Evolutionary conservation across 1,140 invertebrate genomes (phyloP), one percentile per base, ranked within the genome.

Genomic region (Mamestra configurata): DNA sequence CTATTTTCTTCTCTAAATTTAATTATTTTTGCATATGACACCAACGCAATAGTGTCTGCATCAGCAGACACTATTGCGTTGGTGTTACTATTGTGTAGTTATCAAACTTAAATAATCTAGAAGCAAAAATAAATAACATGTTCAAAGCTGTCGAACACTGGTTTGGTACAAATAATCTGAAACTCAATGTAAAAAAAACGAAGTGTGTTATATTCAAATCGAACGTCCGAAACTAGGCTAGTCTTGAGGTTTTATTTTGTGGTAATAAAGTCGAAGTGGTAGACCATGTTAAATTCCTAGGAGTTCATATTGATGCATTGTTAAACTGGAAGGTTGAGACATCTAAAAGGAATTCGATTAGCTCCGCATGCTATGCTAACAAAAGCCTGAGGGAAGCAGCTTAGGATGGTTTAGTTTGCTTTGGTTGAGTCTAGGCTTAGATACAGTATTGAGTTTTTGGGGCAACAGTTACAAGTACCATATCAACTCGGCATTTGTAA

Each of bases 211-310:
- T 49, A 49, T 49, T 49, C 15, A n/a, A 49, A 15, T 11, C 22
- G 0, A 61, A 27, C 4, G 27, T 61, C 4, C 15, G 27, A n/a
- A 61, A 24, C 27, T n/a, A 61, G 1, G 7, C 6, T 61, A 35
- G 15, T 35, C 7, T 61, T 18, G 11, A 35, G 31, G 13, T 64
- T 84, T 96, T 27, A 24, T 46, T 37, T 89, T 55, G 15, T 66
- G 51, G 8, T 4, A n/a, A 49, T 15, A 49, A 49, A 1, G 43
- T 49, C 15, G 43, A 49, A n/a, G 13, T 49, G 4, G 15, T 49
- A n/a, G 2, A 49, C 4, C 11, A 15, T n/a, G 13, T 49, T 3
- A 49, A n/a, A 5, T 49, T 49, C 15, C 13, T 49, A 13, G 40
- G 43, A 5, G 15, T 49, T 4, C 15, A 49, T 4, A n/a, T 49